Base-by-base conservation (phyloP, 2,888 invertebrate genomes). In the Leptopterna dolabrata region DNA sequence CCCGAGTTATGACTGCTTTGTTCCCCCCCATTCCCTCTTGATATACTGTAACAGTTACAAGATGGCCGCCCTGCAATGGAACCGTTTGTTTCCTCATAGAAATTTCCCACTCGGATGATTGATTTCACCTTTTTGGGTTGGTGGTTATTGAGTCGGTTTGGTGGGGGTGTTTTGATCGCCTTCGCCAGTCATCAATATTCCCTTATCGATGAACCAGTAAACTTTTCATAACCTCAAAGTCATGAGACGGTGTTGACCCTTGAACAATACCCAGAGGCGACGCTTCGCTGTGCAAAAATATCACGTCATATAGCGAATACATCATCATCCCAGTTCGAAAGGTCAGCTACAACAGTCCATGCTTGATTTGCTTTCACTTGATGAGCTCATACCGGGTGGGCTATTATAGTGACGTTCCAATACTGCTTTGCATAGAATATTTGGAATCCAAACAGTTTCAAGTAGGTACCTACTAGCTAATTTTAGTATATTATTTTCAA, bases 1-100 rank as follows among this genome's bases (percentile, higher is more conserved):
- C 36, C 36, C 41, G 81, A 87, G 87, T 87, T 87, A 87, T 87
- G 87, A 87, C 36, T 63, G 82, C 87, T 83, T 87, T 87, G 76
- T 76, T 87, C 76, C 71, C n/a, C n/a, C n/a, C n/a, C 82, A 51
- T 87, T 85, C 73, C 85, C 85, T 70, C 36, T 71, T 51, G 51
- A 51, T 45, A 73, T 29, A 47, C 71, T 45, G n/a, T 41, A 78
- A 80, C 86, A 36, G 76, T 55, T 55, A 63, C 86, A 87, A 87
- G 80, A 87, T 87, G 86, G 86, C 86, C 80, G 80, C 7, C 80
- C 36, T n/a, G 43, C 41, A 78, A 73, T 85, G 85, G 85, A 78
- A 43, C 41, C 27, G 43, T 30, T 55, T 81, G 81, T 81, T 81
- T 81, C 51, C 81, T 51, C 36, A 76, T 76, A 14, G 73, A 76